These are phyloP conservation scores for Mesoligia furuncula DNA, from an alignment of 2,888 invertebrate genomes.

Conservation along the genomic window DNA sequence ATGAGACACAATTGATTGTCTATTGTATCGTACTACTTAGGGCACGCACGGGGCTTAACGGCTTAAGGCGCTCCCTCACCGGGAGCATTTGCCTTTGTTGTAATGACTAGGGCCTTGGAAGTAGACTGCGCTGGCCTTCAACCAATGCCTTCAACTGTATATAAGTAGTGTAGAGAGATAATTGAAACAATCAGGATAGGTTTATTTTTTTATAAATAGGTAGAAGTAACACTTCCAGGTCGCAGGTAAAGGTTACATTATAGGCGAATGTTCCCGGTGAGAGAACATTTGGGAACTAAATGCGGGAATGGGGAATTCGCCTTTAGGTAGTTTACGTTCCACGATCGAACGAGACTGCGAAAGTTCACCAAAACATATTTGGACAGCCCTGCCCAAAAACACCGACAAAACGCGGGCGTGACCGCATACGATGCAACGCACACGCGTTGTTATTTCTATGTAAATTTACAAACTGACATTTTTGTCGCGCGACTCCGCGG, in stretches of 20 bases:
- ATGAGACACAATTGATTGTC: too few relatives aligned
- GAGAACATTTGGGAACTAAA: too few relatives aligned
- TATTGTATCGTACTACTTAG: too few relatives aligned
- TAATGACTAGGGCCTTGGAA: background rate
- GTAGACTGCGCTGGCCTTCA: background rate
- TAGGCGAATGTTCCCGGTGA: too few relatives aligned
- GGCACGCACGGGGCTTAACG: too few relatives aligned
- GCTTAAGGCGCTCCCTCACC: background rate
- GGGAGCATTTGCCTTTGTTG: background rate
- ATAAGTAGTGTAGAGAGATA: background rate
- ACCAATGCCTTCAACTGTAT: background rate
- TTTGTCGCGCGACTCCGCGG: constrained; percentile 86
- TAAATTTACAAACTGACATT: constrained; percentile 89
- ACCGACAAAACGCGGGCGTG: constrained; percentile 40
- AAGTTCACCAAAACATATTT: constrained; percentile 6
- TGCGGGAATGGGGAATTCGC: too few relatives aligned
- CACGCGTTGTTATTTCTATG: constrained; percentile 85
- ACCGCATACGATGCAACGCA: constrained; percentile 63
- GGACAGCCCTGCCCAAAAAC: constrained; percentile 51
- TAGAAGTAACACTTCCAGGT: background rate
- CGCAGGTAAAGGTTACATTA: background rate
- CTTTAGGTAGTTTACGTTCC: background rate
- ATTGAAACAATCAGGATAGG: background rate
- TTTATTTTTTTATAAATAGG: background rate
- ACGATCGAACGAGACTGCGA: background rate